Evolutionary conservation across 1,140 invertebrate species (phyloP), one percentile per base, ranked within the genome.

Genomic region (Phymorhynchus buccinoides): DNA sequence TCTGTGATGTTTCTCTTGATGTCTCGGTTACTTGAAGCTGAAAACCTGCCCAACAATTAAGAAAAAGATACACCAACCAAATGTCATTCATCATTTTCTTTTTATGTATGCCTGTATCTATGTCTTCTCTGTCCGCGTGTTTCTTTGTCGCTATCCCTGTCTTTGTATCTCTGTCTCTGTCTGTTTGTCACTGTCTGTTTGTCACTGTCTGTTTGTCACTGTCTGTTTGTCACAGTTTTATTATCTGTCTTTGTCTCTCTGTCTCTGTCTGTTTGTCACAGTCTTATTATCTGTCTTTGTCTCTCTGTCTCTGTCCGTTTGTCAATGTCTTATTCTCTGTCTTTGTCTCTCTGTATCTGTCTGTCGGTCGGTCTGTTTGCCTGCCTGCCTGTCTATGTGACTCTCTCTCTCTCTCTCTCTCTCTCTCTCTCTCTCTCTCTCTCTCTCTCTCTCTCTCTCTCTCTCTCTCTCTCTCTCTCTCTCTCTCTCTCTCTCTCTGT

Each of bases 401-500:
- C 12, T 37, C 48, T 81, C 39, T 52, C 48, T 52, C 80, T 52
- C 48, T 32, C 7, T 52, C 80, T 52, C 32, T 32, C 7, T 52
- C 80, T 52, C 48, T 48, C 14, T 81, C 42, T 81, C 48, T 14
- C 48, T 48, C 80, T 52, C 32, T 48, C 48, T 81, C 42, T 81
- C 48, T 48, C 48, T 81, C 80, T 81, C 32, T 48, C 48, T 81
- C 80, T 81, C 48, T 48, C 32, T 81, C 80, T 81, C 48, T 48
- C 48, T 81, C 80, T 81, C 30, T 48, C 48, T 52, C 52, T 52
- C 48, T 30, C 48, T 62, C 42, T 80, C 41, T 42, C 41, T 48
- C 42, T 80, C 41, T 30, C 41, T 48, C 42, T 81, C 27, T 56
- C 48, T 62, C 52, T 81, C 27, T 56, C 48, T 62, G 1, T 81